Percentiles rank a stretch among this genome's conserved stretches.
These are phyloP conservation scores for Agraylea sexmaculata DNA, from an alignment of 1,140 invertebrate genomes.

Conservation along the genomic window DNA sequence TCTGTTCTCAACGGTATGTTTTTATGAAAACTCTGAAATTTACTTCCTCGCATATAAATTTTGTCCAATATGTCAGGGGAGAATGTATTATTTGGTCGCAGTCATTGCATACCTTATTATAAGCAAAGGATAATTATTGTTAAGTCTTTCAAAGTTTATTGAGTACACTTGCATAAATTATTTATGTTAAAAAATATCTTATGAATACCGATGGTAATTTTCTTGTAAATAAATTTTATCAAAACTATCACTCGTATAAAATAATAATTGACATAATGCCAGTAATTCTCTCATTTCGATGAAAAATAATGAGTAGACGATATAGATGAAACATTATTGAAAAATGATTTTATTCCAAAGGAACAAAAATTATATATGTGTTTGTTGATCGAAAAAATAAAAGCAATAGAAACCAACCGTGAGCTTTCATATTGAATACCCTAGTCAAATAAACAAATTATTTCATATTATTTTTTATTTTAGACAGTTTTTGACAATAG, in stretches of 20 bases:
- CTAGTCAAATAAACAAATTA: background rate
- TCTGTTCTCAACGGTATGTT: background rate
- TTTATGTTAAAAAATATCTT: background rate
- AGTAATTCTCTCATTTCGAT: background rate
- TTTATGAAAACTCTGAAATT: background rate
- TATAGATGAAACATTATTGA: conserved; percentile 21
- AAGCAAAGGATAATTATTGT: conserved; percentile 7
- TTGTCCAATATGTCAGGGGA: background rate
- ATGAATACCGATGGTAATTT: background rate
- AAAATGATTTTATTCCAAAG: conserved; percentile 13
- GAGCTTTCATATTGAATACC: conserved; percentile 2
- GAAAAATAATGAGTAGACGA: conserved; percentile 18
- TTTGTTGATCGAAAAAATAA: conserved; percentile 21
- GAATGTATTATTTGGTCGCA: too few species aligned
- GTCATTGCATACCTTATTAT: background rate
- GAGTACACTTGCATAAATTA: conserved; percentile 4
- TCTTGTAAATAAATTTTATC: conserved; percentile 2
- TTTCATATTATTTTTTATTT: conserved; percentile 15
- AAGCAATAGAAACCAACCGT: conserved; percentile 18
- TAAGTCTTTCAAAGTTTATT: conserved; percentile 8
- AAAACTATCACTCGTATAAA: background rate
- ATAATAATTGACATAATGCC: conserved; percentile 1
- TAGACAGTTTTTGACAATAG: conserved; percentile 10
- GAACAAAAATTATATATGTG: conserved; percentile 15
- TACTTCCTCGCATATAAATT: background rate